Percentiles rank a stretch among this genome's conserved stretches.
These are phyloP conservation scores for Periplaneta americana DNA, from an alignment of 1,140 invertebrate species.

Conservation along the genomic window DNA sequence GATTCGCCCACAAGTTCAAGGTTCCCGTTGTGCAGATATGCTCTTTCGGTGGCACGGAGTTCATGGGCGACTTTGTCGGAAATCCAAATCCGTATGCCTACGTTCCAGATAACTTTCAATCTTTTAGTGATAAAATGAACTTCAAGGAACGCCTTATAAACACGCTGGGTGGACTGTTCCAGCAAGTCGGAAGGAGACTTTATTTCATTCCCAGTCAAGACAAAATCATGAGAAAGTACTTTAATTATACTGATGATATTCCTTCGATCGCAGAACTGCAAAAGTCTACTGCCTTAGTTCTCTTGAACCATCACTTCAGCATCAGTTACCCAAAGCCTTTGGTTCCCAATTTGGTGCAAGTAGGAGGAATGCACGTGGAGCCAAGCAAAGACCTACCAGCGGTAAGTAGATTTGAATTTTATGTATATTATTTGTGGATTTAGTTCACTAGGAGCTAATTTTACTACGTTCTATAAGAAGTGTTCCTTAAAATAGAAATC, in stretches of 20 bases:
- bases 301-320: constrained; percentile 28
- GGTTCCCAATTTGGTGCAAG: constrained; percentile 28
- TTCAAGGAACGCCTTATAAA: constrained; percentile 54
- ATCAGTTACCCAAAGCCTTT: constrained; percentile 25
- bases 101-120: constrained; percentile 49
- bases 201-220: neutral
- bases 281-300: constrained; percentile 20
- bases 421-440: too few relatives aligned
- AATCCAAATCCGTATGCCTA: constrained; percentile 55
- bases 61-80: constrained; percentile 52
- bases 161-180: constrained; percentile 17
- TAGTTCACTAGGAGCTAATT: too few relatives aligned
- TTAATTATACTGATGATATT: neutral
- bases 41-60: constrained; percentile 51
- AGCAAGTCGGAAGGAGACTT: neutral
- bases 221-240: constrained; percentile 5
- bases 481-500: too few relatives aligned
- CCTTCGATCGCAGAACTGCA: constrained; percentile 23
- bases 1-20: constrained; percentile 8
- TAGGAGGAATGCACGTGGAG: constrained; percentile 33
- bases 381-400: constrained; percentile 25
- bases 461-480: too few relatives aligned
- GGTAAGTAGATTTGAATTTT: too few relatives aligned
- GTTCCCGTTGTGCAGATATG: constrained; percentile 33
- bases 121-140: constrained; percentile 46